A percentile compares a stretch with the other conserved stretches of the same genome.
Conservation (phyloP, 2,888 invertebrate species). For the Seira sanloemensis region DNA sequence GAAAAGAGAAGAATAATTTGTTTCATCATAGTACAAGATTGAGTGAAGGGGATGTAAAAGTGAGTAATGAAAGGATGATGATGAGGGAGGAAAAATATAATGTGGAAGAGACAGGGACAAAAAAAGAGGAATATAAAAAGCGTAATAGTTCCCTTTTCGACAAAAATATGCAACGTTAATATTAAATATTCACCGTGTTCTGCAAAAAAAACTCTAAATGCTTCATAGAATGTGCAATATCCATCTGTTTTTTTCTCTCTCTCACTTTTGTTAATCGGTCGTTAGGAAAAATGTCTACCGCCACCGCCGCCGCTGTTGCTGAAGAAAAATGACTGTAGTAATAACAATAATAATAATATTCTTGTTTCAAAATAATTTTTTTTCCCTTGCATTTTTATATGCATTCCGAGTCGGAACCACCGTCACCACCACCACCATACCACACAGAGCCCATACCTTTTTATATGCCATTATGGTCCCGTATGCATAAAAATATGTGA, state of each 20-base stretch:
- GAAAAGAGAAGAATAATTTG: constrained; percentile 1
- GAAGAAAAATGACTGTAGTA: not conserved
- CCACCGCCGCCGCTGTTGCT: not conserved
- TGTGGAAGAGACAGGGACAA: not conserved
- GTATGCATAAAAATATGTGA: not conserved
- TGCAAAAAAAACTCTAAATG: not conserved
- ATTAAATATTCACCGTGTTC: not conserved
- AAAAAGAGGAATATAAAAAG: not conserved
- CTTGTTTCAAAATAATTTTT: not conserved
- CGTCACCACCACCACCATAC: not conserved
- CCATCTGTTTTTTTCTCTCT: not conserved
- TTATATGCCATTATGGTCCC: not conserved
- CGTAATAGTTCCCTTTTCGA: not conserved
- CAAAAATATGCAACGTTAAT: not conserved
- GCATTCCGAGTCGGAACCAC: not conserved
- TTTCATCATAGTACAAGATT: not conserved
- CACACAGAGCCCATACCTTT: not conserved
- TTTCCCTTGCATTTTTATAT: not conserved
- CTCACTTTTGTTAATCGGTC: not conserved
- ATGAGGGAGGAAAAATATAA: not conserved
- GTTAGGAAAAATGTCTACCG: not conserved
- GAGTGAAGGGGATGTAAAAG: not conserved
- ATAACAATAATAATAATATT: not conserved
- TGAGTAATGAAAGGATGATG: not conserved
- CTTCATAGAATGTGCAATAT: not conserved